A percentile compares a stretch with the other conserved stretches of the same genome.
phyloP scores from a whole-genome alignment of 2,797 vertebrate genomes.

The Leucoraja ocellata region DNA sequence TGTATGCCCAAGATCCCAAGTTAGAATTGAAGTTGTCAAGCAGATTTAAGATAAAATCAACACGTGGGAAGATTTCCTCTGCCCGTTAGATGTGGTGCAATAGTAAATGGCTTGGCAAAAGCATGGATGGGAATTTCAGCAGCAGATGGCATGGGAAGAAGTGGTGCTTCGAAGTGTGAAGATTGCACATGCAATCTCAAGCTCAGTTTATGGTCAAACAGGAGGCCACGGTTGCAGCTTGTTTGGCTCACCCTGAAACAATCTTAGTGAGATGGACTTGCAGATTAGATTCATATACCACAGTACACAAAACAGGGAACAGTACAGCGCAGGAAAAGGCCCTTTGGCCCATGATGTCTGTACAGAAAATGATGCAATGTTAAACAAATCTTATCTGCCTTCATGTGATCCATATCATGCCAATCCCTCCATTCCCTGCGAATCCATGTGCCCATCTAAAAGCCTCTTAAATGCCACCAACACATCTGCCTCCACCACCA shows the following conservation, averaged over 20 bases:
- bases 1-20: background rate
- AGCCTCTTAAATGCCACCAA: too few relatives aligned
- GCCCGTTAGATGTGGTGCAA: background rate
- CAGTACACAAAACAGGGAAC: too few relatives aligned
- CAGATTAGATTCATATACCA: background rate
- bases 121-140: background rate
- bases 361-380: too few relatives aligned
- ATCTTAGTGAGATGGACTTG: background rate
- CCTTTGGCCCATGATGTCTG: too few relatives aligned
- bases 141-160: background rate
- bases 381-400: too few relatives aligned
- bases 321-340: too few relatives aligned
- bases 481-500: too few relatives aligned
- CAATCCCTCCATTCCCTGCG: too few relatives aligned
- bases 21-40: constrained; percentile 29
- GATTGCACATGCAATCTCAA: background rate
- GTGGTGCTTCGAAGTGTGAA: background rate
- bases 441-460: too few relatives aligned
- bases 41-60: constrained; percentile 44
- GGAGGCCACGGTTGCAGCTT: background rate
- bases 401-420: too few relatives aligned
- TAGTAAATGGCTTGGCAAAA: background rate
- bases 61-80: constrained; percentile 22
- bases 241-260: background rate
- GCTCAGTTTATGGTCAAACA: background rate